These are phyloP conservation scores for Drosophila austrosaltans DNA, from an alignment of 2,888 invertebrate genomes.

Conservation along the genomic window DNA sequence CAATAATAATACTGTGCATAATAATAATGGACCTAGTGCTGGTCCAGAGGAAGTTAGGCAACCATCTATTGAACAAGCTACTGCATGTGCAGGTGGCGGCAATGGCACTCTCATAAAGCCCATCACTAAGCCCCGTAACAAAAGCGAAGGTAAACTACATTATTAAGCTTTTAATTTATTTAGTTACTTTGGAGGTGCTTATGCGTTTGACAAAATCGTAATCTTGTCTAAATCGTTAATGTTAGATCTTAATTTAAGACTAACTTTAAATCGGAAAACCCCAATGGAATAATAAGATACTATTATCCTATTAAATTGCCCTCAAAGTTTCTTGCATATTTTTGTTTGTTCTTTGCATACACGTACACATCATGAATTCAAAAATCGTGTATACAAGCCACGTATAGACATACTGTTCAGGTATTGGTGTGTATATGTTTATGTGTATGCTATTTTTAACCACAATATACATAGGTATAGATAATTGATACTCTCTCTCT, in stretches of 20 bases:
- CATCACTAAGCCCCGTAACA: slow-evolving; percentile 61
- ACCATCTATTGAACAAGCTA: neutral
- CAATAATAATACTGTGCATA: slow-evolving; percentile 18
- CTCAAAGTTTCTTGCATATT: no score
- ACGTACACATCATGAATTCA: neutral
- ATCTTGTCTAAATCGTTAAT: no score
- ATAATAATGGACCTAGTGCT: slow-evolving; percentile 6
- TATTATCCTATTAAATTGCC: no score
- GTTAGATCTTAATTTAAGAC: no score
- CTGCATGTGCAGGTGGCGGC: neutral
- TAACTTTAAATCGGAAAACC: no score
- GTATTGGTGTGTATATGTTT: neutral
- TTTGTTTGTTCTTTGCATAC: no score
- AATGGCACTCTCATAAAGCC: slow-evolving; percentile 38
- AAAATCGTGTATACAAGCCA: slow-evolving; percentile 3
- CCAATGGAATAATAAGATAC: no score
- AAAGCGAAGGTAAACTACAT: slow-evolving; percentile 70
- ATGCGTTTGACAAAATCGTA: neutral
- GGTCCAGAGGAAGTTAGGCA: slow-evolving; percentile 24
- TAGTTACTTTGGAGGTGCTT: slow-evolving; percentile 10
- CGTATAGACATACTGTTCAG: neutral
- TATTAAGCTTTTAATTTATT: slow-evolving; percentile 36
- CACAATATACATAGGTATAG: neutral
- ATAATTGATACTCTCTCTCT: neutral
- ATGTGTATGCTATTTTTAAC: neutral